These are phyloP conservation scores for Alfaro cultratus DNA, from an alignment of 2,797 vertebrate species.

Conservation along the genomic window DNA sequence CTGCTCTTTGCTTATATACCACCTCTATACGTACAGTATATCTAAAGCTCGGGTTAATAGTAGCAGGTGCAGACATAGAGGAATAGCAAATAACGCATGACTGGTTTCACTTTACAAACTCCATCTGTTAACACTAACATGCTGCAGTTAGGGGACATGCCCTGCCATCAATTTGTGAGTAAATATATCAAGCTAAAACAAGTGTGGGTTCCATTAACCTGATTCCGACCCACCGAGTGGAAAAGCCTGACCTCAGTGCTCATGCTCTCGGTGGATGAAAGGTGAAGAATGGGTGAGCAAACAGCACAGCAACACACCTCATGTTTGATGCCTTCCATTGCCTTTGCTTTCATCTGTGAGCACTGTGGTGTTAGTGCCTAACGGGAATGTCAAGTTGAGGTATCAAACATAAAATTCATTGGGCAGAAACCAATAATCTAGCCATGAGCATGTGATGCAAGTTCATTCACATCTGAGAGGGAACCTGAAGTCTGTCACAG, in stretches of 20 bases:
- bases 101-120: constrained; percentile 36
- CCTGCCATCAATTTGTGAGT: constrained; percentile 31
- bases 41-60: constrained; percentile 17
- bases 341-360: constrained; percentile 34
- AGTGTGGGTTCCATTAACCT: constrained; percentile 37
- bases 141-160: constrained; percentile 26
- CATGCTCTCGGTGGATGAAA: constrained; percentile 18
- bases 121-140: constrained; percentile 50
- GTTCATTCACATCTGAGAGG: constrained; percentile 14
- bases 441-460: constrained; percentile 9
- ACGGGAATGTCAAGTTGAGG: constrained; percentile 41
- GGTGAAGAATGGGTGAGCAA: constrained; percentile 10
- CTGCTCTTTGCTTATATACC: constrained; percentile 12
- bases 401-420: constrained; percentile 51
- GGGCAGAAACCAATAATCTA: constrained; percentile 42
- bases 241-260: constrained; percentile 16
- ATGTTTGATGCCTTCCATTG: constrained; percentile 26
- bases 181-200: constrained; percentile 34
- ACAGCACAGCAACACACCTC: constrained; percentile 5
- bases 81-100: constrained; percentile 48
- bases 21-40: constrained; percentile 9
- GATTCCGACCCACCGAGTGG: constrained; percentile 23
- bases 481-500: neutral
- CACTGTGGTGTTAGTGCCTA: constrained; percentile 12
- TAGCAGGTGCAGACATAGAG: constrained; percentile 46